Base-by-base conservation (phyloP, 2,797 vertebrate genomes). In the Syncerus caffer region DNA sequence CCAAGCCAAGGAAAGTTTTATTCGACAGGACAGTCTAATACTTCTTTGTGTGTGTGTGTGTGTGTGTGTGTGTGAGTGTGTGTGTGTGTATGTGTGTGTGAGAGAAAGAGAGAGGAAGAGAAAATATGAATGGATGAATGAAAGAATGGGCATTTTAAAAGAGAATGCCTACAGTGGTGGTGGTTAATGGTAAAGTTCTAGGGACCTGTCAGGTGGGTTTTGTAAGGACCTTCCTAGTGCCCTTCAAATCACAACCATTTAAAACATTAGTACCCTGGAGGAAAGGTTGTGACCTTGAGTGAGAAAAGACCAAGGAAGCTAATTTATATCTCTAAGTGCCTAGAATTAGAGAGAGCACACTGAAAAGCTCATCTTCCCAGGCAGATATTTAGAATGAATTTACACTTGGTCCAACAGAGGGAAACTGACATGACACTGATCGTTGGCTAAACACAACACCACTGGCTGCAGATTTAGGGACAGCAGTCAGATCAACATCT, bases 231-330 rank as follows among this genome's bases (percentile, higher is more conserved):
- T 92, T 96, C 31, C 31, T 23, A 45, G 34, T 21, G 53, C 58
- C 45, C 78, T 97, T 96, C 84, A 94, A 96, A 95, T 90, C 42
- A 95, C 85, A 76, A n/a, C 53, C 90, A 92, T 53, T 95, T 95
- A 96, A 42, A 90, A 50, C 14, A 16, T n/a, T 85, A 80, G 27
- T 86, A 89, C 53, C 93, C 64, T 85, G 50, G 90, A 93, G 58
- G 79, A 50, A 90, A 94, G 64, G 57, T 42, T 90, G 67, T 80
- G 45, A 83, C 92, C 78, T 60, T 84, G 57, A 55, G 17, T 88
- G 62, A 95, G 71, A 96, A 94, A 96, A 93, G 85, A 95, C 71
- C 64, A 95, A 90, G 79, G 31, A 82, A 92, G 38, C 29, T 88
- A 74, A 92, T 90, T 64, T 89, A 53, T 42, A 64, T 94, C 60